Evolutionary conservation across 2,888 invertebrate genomes (phyloP), one percentile per base, ranked within the genome.

Genomic region (Nycteola revayana): DNA sequence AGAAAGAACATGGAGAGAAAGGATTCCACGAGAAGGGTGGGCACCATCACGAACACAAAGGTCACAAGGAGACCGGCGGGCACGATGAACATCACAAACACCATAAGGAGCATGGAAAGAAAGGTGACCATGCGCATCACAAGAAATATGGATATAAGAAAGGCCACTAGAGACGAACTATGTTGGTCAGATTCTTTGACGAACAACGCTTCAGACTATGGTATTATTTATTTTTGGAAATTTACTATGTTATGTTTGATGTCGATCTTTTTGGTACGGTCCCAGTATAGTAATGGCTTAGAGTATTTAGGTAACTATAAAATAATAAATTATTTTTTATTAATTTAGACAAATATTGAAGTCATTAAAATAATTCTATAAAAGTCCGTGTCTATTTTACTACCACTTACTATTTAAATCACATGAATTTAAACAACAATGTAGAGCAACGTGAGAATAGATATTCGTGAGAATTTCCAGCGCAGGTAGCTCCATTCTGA

Each of bases 1-100:
- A 93, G 57, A 93, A 94, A 55, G 93, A 94, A 64, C 93, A 95
- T 51, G 95, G 94, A 21, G 94, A 95, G 77, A 94, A 95, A 69
- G 95, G 95, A 7, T 92, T 93, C 60, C 92, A 94, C 66, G 93
- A 94, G 66, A 94, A 95, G 69, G 96, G 96, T 3, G 92, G 93
- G 39, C 94, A 95, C 68, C 92, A 94, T 68, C 92, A 94, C 61
- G 94, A 94, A 22, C 92, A 95, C 63, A 93, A 93, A 56, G 95
- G 95, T 0, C 95, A 95, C 76, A 94, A 95, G 75, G 91, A 93
- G 43, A 91, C 93, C 36, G 94, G 91, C 8, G 95, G 95, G 4
- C 94, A 95, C 63, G 93, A 94, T 42, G 92, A 92, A 44, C 94
- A 95, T 64, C 91, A 94, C 74, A 90, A 91, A 18, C 94, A 95